Base-by-base conservation (phyloP, 2,113 vertebrate genomes). In the Lethenteron camtschaticum region DNA sequence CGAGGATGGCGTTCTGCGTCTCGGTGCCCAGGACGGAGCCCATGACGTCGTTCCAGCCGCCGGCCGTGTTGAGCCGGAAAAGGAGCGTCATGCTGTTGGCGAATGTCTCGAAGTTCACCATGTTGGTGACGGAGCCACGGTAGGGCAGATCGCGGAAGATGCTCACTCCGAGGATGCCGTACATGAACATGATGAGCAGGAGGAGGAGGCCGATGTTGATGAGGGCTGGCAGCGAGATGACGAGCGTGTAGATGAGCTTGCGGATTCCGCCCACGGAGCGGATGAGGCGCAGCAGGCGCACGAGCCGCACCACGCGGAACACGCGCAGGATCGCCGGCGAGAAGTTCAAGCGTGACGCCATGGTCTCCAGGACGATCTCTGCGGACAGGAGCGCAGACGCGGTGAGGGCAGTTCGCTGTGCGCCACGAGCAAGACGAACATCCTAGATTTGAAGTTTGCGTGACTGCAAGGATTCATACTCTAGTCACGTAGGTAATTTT, bases 81-180 rank as follows among this genome's bases (percentile, higher is more conserved):
- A 73, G 60, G 56, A 73, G 70, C 70, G 69, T 60, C 70, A 71
- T 73, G 57, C 72, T 73, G 57, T 71, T 73, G 20, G 59, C 72
- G 56, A 73, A 73, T 13, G 72, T 73, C 58, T 73, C 70, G 59
- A 73, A 71, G 58, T 73, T 71, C 13, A 73, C 72, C 24, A 73
- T 71, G 55, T 71, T 68, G 59, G 68, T 71, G 16, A 73, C 70
- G 12, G 66, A 59, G 13, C 60, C 18, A 57, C 57, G 16, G 11
- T 68, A 56, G 1, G 70, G 70, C 14, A 73, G 57, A 55, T 73
- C 70, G 9, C 56, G 70, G 20, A 73, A 73, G 66, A 73, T 56
- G 20, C 41, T 73, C 72, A 73, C 69, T 13, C 72, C 70, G 57
- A 73, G 57, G 14, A 73, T 70, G 13, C 70, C 68, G 68, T 71